Base-by-base conservation (phyloP, 2,888 invertebrate genomes). In the Clusia tigrina region DNA sequence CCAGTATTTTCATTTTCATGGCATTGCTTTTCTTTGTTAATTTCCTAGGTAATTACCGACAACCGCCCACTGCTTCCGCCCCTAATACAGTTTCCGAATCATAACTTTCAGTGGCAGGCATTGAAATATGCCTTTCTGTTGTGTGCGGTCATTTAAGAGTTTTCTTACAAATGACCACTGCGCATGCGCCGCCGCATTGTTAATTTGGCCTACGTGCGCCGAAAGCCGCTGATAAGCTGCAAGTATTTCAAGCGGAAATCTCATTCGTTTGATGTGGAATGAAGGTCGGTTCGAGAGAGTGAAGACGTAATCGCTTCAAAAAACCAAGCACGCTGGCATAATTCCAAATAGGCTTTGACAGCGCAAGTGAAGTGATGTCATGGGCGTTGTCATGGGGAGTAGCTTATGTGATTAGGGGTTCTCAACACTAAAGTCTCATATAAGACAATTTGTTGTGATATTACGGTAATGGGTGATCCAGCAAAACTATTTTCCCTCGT, bases 211-310 rank as follows among this genome's bases (percentile, higher is more conserved):
- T 32, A 9, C 32, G 32, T 32, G 32, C 12, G 5, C 12, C 32
- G 32, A 12, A 5, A 9, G 5, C n/a, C 32, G 32, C 6, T 12
- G 32, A 32, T 32, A 32, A 32, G 32, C 32, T 5, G 12, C 32
- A n/a, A n/a, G n/a, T n/a, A n/a, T n/a, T 32, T 32, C 42, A n/a
- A 42, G n/a, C 9, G 42, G 42, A 6, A 42, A n/a, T 6, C n/a
- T n/a, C n/a, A n/a, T n/a, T n/a, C n/a, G n/a, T n/a, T 48, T 48
- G 20, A 3, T 22, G 15, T 22, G 18, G 2, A 6, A 12, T 5
- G 48, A 48, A 48, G 15, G 22, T 20, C 10, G 48, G 48, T 48
- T 48, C n/a, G n/a, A n/a, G n/a, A n/a, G n/a, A n/a, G n/a, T n/a
- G n/a, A n/a, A n/a, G n/a, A n/a, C n/a, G n/a, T n/a, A n/a, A n/a